A percentile compares a stretch with the other conserved stretches of the same genome.
Conservation (phyloP, 2,888 invertebrate genomes). For the Coremacera marginata region DNA sequence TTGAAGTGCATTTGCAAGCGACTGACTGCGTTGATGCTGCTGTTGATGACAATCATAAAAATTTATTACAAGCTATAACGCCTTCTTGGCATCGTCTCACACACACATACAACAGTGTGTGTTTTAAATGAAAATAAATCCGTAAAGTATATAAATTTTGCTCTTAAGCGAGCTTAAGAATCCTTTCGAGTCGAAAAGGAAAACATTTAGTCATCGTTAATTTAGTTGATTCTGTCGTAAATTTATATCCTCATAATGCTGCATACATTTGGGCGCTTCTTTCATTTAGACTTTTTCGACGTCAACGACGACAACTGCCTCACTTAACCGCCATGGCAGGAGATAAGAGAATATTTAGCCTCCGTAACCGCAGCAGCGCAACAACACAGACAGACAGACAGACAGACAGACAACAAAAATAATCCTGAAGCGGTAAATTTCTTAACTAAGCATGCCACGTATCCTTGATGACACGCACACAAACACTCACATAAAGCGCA, state of each 20-base stretch:
- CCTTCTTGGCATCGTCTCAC: background rate
- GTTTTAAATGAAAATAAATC: slow-evolving; percentile 26
- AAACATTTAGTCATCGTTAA: slow-evolving; percentile 44
- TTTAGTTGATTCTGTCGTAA: slow-evolving; percentile 42
- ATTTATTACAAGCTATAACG: slow-evolving; percentile 36
- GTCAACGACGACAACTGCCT: background rate
- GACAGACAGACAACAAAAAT: slow-evolving; percentile 43
- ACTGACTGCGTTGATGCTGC: slow-evolving; percentile 22
- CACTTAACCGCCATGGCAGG: background rate
- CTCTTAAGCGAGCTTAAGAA: slow-evolving; percentile 26
- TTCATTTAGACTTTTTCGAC: slow-evolving; percentile 3
- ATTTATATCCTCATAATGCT: slow-evolving; percentile 34
- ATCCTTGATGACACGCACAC: slow-evolving; percentile 25
- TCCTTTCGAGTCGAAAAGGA: slow-evolving; percentile 22
- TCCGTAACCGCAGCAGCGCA: slow-evolving; percentile 28
- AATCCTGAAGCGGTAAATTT: slow-evolving; percentile 62
- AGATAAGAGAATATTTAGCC: slow-evolving; percentile 27
- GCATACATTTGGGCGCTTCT: slow-evolving; percentile 1
- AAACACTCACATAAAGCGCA: background rate
- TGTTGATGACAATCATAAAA: slow-evolving; percentile 43
- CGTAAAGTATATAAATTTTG: slow-evolving; percentile 26
- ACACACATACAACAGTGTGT: background rate
- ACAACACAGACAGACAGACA: background rate
- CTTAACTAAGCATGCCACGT: slow-evolving; percentile 46
- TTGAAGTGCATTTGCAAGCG: slow-evolving; percentile 35